phyloP scores from a whole-genome alignment of 35 echinoderm and acorn worm genomes.

The Apostichopus parvimensis region DNA sequence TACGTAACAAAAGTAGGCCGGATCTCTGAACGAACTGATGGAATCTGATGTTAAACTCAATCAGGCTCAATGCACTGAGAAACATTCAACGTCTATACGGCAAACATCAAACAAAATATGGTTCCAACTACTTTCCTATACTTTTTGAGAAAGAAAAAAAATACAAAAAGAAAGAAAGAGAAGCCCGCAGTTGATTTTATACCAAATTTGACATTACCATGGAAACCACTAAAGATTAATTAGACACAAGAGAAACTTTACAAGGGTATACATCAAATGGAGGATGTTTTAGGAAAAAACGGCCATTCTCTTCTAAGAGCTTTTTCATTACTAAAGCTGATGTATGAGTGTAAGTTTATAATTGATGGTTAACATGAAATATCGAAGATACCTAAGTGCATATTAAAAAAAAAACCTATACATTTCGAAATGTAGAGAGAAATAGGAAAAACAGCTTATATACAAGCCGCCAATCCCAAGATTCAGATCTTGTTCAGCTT shows the following conservation, averaged over 20 bases:
- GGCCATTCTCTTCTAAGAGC: not conserved
- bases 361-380: not conserved
- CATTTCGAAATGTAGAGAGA: not conserved
- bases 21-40: too few relatives aligned
- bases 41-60: too few relatives aligned
- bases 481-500: not conserved
- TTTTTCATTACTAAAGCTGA: conserved; percentile 5
- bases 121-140: not conserved
- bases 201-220: not conserved
- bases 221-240: not conserved
- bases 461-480: not conserved
- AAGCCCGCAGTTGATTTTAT: not conserved
- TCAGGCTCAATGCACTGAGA: not conserved
- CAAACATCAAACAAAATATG: conserved; percentile 3
- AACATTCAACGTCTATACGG: not conserved
- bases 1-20: too few relatives aligned
- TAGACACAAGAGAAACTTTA: conserved; percentile 17
- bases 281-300: not conserved
- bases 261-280: not conserved
- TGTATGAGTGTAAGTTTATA: not conserved
- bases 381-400: not conserved
- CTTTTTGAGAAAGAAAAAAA: not conserved
- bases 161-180: too few relatives aligned
- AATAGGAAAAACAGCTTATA: not conserved
- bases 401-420: not conserved